Evolutionary conservation across 2,113 vertebrate species (phyloP).

Genomic region (Hirundichthys speculiger): DNA sequence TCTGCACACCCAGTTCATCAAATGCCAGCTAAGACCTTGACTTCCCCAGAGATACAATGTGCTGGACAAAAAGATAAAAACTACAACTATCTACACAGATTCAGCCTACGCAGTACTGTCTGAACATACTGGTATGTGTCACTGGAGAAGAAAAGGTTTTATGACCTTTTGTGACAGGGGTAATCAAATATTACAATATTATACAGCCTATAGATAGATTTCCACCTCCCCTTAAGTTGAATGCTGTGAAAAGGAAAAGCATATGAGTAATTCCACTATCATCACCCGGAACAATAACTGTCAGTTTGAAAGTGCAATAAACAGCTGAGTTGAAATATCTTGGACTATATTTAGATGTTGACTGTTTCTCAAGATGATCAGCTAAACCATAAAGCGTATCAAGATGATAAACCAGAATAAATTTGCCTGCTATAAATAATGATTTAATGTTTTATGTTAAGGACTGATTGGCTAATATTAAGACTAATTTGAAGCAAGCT

Average conservation of each 20-base stretch:
- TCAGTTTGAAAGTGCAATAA: slow-evolving; percentile 66
- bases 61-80: too few relatives aligned
- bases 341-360: slow-evolving; percentile 15
- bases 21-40: too few relatives aligned
- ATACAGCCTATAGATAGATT: slow-evolving; percentile 14
- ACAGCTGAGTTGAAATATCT: slow-evolving; percentile 6
- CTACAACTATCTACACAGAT: too few relatives aligned
- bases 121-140: too few relatives aligned
- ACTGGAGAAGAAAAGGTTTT: too few relatives aligned
- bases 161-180: too few relatives aligned
- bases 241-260: slow-evolving; percentile 57
- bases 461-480: too few relatives aligned
- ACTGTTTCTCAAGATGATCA: slow-evolving; percentile 3
- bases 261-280: slow-evolving; percentile 36
- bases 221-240: slow-evolving; percentile 37
- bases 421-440: background rate
- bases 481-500: slow-evolving; percentile 4
- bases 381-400: slow-evolving; percentile 1
- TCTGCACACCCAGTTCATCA: too few relatives aligned
- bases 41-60: too few relatives aligned
- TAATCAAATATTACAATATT: slow-evolving; percentile 64
- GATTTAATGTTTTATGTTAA: background rate
- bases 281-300: slow-evolving; percentile 59
- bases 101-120: too few relatives aligned
- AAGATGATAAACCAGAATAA: slow-evolving; percentile 3